Evolutionary conservation across 2,888 invertebrate genomes (phyloP).

Genomic region (Leucania comma): DNA sequence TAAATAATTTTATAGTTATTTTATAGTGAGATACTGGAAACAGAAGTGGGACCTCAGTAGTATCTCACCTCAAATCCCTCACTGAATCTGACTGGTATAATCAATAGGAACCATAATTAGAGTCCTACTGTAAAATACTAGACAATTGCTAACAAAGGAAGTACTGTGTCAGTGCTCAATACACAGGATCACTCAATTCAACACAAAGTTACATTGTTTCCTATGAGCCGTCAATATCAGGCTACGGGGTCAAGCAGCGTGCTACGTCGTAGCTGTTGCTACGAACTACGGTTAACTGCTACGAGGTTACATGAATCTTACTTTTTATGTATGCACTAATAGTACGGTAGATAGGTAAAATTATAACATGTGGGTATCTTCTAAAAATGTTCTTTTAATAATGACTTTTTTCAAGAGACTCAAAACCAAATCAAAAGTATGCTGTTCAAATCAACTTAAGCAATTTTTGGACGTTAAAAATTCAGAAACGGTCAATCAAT

Average conservation of each 20-base stretch:
- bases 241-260: slow-evolving; percentile 12
- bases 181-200: slow-evolving; percentile 2
- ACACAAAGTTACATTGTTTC: slow-evolving; percentile 16
- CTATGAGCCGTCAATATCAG: slow-evolving; percentile 11
- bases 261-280: slow-evolving; percentile 47
- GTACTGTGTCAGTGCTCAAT: not conserved
- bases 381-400: too few species aligned
- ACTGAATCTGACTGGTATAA: not conserved
- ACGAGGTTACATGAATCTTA: slow-evolving; percentile 12
- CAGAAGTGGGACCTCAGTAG: not conserved
- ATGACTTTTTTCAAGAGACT: not conserved
- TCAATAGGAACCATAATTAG: not conserved
- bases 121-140: not conserved
- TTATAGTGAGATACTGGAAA: too few species aligned
- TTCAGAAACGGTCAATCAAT: too few species aligned
- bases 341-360: not conserved
- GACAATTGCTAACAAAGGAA: slow-evolving; percentile 10
- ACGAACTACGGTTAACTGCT: slow-evolving; percentile 35
- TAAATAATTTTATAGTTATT: too few species aligned
- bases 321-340: not conserved
- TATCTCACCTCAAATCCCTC: not conserved
- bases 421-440: not conserved
- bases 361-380: not conserved
- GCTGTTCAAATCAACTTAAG: too few species aligned
- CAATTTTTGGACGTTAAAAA: too few species aligned